A percentile compares a stretch with the other conserved stretches of the same genome.
phyloP scores from a whole-genome alignment of 2,888 invertebrate species.

The Drosophila nr. fundita region DNA sequence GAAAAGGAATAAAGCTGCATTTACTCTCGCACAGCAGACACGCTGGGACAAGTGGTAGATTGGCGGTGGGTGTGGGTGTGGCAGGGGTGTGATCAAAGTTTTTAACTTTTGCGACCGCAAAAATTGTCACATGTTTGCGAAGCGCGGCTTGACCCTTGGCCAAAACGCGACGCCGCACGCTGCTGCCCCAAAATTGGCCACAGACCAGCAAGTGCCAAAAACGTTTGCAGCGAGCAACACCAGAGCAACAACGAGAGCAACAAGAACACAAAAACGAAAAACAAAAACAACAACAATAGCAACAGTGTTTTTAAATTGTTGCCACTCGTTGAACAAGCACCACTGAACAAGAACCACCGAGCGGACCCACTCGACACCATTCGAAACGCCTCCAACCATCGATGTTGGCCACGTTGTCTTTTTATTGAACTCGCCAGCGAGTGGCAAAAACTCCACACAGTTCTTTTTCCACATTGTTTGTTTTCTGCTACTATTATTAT shows the following conservation, averaged over 20 bases:
- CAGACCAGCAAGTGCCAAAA: slow-evolving; percentile 77
- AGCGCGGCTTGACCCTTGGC: slow-evolving; percentile 40
- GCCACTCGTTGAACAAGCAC: slow-evolving; percentile 67
- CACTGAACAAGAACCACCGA: slow-evolving; percentile 20
- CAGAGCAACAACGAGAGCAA: slow-evolving; percentile 23
- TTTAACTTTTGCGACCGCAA: slow-evolving; percentile 72
- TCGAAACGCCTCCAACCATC: slow-evolving; percentile 23
- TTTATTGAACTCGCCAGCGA: slow-evolving; percentile 61
- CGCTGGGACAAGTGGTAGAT: not conserved
- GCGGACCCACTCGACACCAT: slow-evolving; percentile 49
- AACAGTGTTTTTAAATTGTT: slow-evolving; percentile 62
- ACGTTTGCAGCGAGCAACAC: slow-evolving; percentile 50
- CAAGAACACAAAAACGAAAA: slow-evolving; percentile 9
- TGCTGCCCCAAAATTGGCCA: slow-evolving; percentile 71
- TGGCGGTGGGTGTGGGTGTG: not conserved
- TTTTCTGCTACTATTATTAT: no score
- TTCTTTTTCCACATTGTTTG: slow-evolving; percentile 8
- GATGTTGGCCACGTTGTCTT: slow-evolving; percentile 34
- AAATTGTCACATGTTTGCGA: slow-evolving; percentile 74
- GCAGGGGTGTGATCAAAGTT: slow-evolving; percentile 49
- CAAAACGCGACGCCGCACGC: slow-evolving; percentile 37
- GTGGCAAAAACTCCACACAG: slow-evolving; percentile 55
- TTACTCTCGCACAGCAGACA: slow-evolving; percentile 25
- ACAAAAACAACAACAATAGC: slow-evolving; percentile 18
- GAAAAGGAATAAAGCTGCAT: slow-evolving; percentile 5